phyloP scores from a whole-genome alignment of 2,113 vertebrate species.

The Platysternon megacephalum region DNA sequence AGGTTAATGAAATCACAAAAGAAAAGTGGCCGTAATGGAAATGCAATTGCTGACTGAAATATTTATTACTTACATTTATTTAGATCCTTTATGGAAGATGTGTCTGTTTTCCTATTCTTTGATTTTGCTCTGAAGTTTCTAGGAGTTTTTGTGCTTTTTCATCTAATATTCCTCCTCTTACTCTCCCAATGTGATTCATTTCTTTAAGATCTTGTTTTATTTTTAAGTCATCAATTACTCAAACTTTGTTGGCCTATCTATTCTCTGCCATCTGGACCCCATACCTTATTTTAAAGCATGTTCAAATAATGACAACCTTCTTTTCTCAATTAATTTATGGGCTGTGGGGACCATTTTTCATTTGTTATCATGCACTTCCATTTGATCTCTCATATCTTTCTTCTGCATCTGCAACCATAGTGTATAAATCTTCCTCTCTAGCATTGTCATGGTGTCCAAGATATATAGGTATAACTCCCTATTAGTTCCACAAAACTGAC shows the following conservation, averaged over 20 bases:
- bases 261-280: slow-evolving; percentile 91
- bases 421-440: slow-evolving; percentile 92
- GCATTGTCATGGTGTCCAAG: slow-evolving; percentile 85
- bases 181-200: slow-evolving; percentile 85
- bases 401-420: slow-evolving; percentile 88
- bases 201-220: slow-evolving; percentile 87
- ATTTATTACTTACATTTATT: slow-evolving; percentile 56
- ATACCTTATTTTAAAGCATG: slow-evolving; percentile 91
- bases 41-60: slow-evolving; percentile 67
- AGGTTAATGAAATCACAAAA: slow-evolving; percentile 61
- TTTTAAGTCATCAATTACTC: slow-evolving; percentile 96
- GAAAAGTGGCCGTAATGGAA: slow-evolving; percentile 60
- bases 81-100: slow-evolving; percentile 46
- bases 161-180: slow-evolving; percentile 83
- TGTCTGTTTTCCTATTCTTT: slow-evolving; percentile 56
- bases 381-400: slow-evolving; percentile 92
- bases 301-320: slow-evolving; percentile 95
- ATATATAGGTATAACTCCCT: slow-evolving; percentile 87
- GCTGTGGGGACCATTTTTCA: slow-evolving; percentile 89
- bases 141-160: slow-evolving; percentile 74
- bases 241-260: slow-evolving; percentile 89
- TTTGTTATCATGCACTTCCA: slow-evolving; percentile 91
- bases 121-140: slow-evolving; percentile 56
- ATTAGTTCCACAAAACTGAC: slow-evolving; percentile 90
- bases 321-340: slow-evolving; percentile 92